Evolutionary conservation across 2,797 vertebrate genomes (phyloP), one percentile per base, ranked within the genome.

Genomic region (Dryobates pubescens): DNA sequence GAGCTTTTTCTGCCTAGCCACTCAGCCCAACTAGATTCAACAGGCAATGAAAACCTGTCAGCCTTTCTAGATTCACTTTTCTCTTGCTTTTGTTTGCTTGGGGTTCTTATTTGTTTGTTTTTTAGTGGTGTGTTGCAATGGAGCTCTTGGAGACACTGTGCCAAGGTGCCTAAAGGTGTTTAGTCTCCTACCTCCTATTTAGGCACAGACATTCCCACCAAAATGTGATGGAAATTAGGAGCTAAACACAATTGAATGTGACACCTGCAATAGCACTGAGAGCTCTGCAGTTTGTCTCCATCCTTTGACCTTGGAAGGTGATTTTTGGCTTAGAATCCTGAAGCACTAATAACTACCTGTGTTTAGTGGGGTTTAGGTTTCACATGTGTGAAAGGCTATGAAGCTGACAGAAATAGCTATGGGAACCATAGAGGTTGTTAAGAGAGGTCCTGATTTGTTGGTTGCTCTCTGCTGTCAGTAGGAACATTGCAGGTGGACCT

Each of bases 391-490:
- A 49, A 54, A 78, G 56, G 27, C 6, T 30, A 43, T 70, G 51
- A 41, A 61, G 53, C 43, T 45, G n/a, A 14, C 57, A 41, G 3
- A 13, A 82, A 20, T 23, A 43, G 24, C 32, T 47, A 4, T 3
- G 16, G 8, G 67, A 61, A 7, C 53, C 74, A 54, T 29, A 30
- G 23, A 59, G 23, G 61, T 53, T 9, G 17, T 36, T 38, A 27
- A 6, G 22, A 18, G 27, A 19, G 23, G 27, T 79, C 17, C 17
- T 64, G 27, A 23, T 58, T 16, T 58, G 30, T 29, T 34, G 58
- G 27, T 58, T 0, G 1, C 5, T 80, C 34, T 58, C n/a, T 1
- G 0, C 3, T 61, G 63, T 70, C 72, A 0, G 2, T 1, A 41
- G 62, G 17, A 81, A 88, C n/a, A 51, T 23, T 83, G 49, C 14